phyloP scores from a whole-genome alignment of 2,797 vertebrate genomes.

The Siniperca obscura region DNA sequence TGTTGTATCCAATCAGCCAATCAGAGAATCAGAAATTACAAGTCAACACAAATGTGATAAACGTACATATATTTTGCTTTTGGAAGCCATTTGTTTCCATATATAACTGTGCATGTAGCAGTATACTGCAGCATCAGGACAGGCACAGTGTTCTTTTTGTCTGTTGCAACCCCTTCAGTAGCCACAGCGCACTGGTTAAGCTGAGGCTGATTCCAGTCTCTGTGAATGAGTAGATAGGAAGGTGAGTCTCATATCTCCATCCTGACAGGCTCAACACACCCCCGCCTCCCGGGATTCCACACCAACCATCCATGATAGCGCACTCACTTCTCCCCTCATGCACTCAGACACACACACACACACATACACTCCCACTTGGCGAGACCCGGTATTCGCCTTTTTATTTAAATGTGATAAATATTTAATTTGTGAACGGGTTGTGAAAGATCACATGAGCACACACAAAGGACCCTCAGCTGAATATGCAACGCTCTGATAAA shows the following conservation, averaged over 20 bases:
- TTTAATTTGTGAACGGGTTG: slow-evolving; percentile 88
- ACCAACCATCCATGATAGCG: slow-evolving; percentile 76
- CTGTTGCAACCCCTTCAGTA: slow-evolving; percentile 57
- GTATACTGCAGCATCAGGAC: slow-evolving; percentile 47
- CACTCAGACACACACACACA: slow-evolving; percentile 38
- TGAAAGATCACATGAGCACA: slow-evolving; percentile 86
- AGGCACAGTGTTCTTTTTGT: slow-evolving; percentile 41
- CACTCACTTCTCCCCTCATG: slow-evolving; percentile 50
- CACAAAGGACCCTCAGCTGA: slow-evolving; percentile 86
- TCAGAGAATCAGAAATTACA: background rate
- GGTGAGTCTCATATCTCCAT: slow-evolving; percentile 78
- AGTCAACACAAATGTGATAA: background rate
- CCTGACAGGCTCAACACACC: slow-evolving; percentile 75
- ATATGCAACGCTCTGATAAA: slow-evolving; percentile 88
- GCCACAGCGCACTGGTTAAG: slow-evolving; percentile 55
- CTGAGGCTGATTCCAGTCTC: slow-evolving; percentile 66
- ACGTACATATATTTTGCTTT: background rate
- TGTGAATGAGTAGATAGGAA: slow-evolving; percentile 75
- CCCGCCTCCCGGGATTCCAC: slow-evolving; percentile 68
- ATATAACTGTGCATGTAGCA: background rate
- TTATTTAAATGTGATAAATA: slow-evolving; percentile 89
- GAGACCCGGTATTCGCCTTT: slow-evolving; percentile 75
- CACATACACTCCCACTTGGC: slow-evolving; percentile 35
- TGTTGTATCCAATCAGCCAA: background rate
- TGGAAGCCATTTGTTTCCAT: slow-evolving; percentile 17